phyloP scores from a whole-genome alignment of 2,888 invertebrate genomes.

The Eupithecia tripunctaria region DNA sequence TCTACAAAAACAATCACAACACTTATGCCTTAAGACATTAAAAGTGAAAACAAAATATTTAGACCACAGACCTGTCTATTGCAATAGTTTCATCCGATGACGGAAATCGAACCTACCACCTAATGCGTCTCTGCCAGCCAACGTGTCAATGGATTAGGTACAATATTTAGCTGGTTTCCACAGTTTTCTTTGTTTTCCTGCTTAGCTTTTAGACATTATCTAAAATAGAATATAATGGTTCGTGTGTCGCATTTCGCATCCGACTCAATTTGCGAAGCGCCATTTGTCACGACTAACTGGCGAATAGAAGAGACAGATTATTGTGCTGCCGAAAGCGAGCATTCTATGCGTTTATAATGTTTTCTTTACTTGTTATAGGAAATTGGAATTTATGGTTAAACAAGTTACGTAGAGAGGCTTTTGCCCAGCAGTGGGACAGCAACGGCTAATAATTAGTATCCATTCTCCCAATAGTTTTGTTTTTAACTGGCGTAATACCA shows the following conservation, averaged over 20 bases:
- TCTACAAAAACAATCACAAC: no score
- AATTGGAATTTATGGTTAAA: no score
- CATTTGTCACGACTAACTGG: slow-evolving; percentile 62
- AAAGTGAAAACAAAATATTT: no score
- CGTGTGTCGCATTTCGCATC: slow-evolving; percentile 54
- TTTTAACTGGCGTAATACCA: no score
- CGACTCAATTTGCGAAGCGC: slow-evolving; percentile 64
- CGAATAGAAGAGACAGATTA: slow-evolving; percentile 21
- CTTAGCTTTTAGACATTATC: slow-evolving; percentile 27
- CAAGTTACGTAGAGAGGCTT: no score
- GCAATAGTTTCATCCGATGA: neutral
- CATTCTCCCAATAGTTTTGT: no score
- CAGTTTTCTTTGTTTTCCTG: slow-evolving; percentile 17
- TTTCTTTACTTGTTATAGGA: no score
- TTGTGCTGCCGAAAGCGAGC: neutral
- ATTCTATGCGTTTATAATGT: no score
- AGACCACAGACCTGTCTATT: neutral
- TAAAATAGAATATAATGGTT: slow-evolving; percentile 56
- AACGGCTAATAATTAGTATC: no score
- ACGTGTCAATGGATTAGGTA: neutral
- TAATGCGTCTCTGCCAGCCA: neutral
- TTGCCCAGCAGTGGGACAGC: no score
- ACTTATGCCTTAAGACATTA: no score
- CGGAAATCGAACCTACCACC: neutral
- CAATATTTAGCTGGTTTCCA: neutral